These are phyloP conservation scores for Nasonovia ribisnigri DNA, from an alignment of 2,888 invertebrate genomes.

Conservation along the genomic window DNA sequence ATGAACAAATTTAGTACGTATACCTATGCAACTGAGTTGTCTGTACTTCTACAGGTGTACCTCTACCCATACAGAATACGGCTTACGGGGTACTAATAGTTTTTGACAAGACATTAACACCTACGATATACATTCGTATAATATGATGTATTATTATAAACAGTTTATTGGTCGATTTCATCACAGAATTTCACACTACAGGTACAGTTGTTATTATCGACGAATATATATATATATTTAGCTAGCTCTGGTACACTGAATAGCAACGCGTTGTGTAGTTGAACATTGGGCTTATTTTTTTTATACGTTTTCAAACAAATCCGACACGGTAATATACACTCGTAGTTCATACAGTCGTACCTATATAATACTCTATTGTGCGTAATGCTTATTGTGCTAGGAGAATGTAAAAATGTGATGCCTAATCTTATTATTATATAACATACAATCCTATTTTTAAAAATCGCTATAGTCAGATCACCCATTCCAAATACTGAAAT, in stretches of 20 bases:
- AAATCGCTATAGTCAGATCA: not conserved
- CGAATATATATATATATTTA: not conserved
- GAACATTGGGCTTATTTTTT: not conserved
- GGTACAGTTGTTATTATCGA: not conserved
- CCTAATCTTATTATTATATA: not conserved
- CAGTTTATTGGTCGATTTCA: slow-evolving; percentile 11
- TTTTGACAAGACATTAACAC: not conserved
- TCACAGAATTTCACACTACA: not conserved
- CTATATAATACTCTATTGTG: not conserved
- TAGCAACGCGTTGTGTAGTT: not conserved
- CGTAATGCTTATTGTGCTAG: not conserved
- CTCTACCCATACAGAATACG: not conserved
- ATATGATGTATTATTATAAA: not conserved
- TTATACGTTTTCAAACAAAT: not conserved
- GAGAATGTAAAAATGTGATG: slow-evolving; percentile 3
- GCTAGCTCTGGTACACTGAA: not conserved
- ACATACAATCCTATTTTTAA: not conserved
- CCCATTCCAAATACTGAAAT: not conserved
- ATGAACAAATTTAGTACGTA: too few relatives aligned
- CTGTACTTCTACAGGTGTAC: not conserved
- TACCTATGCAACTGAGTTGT: not conserved
- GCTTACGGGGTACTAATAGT: not conserved
- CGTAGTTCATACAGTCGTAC: not conserved
- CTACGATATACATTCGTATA: not conserved
- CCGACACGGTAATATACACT: slow-evolving; percentile 1